These are phyloP conservation scores for Oncorhynchus gorbuscha DNA, from an alignment of 2,113 vertebrate genomes.

Conservation along the genomic window DNA sequence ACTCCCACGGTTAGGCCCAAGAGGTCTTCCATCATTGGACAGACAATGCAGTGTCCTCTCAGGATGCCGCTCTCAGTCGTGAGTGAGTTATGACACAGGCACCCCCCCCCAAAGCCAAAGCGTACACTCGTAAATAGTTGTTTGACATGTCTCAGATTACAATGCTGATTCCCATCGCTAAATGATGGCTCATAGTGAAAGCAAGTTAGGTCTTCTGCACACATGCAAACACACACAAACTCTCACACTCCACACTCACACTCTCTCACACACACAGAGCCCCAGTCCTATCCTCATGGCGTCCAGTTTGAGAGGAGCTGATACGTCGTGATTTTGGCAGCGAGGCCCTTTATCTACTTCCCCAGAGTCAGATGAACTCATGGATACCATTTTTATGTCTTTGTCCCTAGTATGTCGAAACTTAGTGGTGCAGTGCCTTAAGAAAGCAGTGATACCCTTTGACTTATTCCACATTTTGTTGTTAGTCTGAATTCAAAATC, in stretches of 20 bases:
- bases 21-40: background rate
- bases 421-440: too few relatives aligned
- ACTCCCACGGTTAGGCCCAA: slow-evolving; percentile 20
- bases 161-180: slow-evolving; percentile 21
- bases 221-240: background rate
- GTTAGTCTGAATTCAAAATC: too few relatives aligned
- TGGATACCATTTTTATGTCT: too few relatives aligned
- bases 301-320: slow-evolving; percentile 40
- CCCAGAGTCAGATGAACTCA: too few relatives aligned
- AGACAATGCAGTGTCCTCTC: slow-evolving; percentile 1
- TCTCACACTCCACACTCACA: too few relatives aligned
- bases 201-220: slow-evolving; percentile 15
- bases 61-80: background rate
- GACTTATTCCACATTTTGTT: too few relatives aligned
- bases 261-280: background rate
- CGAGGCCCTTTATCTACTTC: too few relatives aligned
- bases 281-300: background rate
- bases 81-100: slow-evolving; percentile 33
- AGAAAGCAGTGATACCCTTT: too few relatives aligned
- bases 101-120: slow-evolving; percentile 3
- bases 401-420: too few relatives aligned
- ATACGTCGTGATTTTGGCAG: slow-evolving; percentile 52
- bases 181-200: slow-evolving; percentile 43
- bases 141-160: slow-evolving; percentile 50
- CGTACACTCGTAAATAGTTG: slow-evolving; percentile 38